Evolutionary conservation across 2,113 vertebrate genomes (phyloP), one percentile per base, ranked within the genome.

Genomic region (Strix uralensis): DNA sequence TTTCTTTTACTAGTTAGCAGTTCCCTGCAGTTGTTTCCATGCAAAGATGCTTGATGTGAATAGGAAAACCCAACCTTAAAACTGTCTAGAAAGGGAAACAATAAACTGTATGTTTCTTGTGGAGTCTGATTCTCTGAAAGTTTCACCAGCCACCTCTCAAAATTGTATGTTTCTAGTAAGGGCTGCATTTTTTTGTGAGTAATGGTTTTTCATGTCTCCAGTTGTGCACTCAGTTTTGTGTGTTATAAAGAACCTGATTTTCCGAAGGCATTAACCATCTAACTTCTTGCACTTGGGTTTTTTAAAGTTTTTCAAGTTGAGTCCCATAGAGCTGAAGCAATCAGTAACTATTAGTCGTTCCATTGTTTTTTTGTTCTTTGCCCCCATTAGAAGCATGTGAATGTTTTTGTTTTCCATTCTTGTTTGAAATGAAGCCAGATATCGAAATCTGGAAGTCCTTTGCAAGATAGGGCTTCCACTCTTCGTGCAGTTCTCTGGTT

Each of bases 401-500:
- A 73, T 7, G 1, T 27, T 85, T 94, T 91, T 66, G 22, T 26
- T 88, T 90, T 66, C 34, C 26, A 6, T 81, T 88, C 18, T 22
- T 71, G 23, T 85, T 67, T 66, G 51, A 91, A 96, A 88, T 38
- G 11, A 86, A 80, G 66, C 55, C 84, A 91, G 51, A 77, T 86
- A 69, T 18, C 49, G 63, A 88, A 94, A 87, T 95, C 66, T 94
- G 73, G 40, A 92, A 96, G 58, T 55, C 42, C 38, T 90, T 91
- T 92, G 62, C 73, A 57, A 81, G 58, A 55, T 0, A 49, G 27
- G 13, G 12, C 57, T 83, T 49, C 46, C 29, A 36, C 29, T 38
- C 38, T 40, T 57, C 1, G 1, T 36, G 20, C 57, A 69, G 25
- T 23, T 86, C 23, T 65, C 78, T 54, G 40, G 7, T 44, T 54